Evolutionary conservation across 2,888 invertebrate genomes (phyloP), one percentile per base, ranked within the genome.

Genomic region (Suillia variegata): DNA sequence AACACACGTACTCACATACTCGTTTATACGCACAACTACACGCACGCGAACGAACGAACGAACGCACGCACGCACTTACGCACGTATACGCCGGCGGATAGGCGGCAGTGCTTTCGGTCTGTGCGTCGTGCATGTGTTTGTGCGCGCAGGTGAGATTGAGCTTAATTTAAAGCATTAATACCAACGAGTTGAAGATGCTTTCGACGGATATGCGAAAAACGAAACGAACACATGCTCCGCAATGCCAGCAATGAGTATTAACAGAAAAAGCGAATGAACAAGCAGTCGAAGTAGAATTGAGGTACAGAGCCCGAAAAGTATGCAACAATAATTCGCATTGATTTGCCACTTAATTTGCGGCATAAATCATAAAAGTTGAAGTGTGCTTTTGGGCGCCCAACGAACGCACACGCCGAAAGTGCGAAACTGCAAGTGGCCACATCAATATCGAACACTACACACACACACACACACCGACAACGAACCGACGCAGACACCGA

Each of bases 351-450:
- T n/a, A n/a, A n/a, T n/a, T n/a, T n/a, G n/a, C n/a, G n/a, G n/a
- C n/a, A n/a, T n/a, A n/a, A n/a, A n/a, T n/a, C n/a, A n/a, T n/a
- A n/a, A n/a, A n/a, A n/a, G n/a, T n/a, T n/a, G n/a, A n/a, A n/a
- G n/a, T n/a, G n/a, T n/a, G n/a, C n/a, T n/a, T n/a, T n/a, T n/a
- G n/a, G n/a, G n/a, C n/a, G n/a, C n/a, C n/a, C n/a, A n/a, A n/a
- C n/a, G n/a, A n/a, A n/a, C n/a, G n/a, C n/a, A n/a, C n/a, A n/a
- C n/a, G n/a, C n/a, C n/a, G n/a, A n/a, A n/a, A n/a, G n/a, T n/a
- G n/a, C n/a, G n/a, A n/a, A 75, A 70, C 74, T 76, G 72, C 64
- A 67, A 75, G 67, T 74, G 69, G 72, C 69, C 68, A 73, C n/a
- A n/a, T 73, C 76, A 75, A 73, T 76, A 75, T 67, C 58, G 54